Evolutionary conservation across 2,113 vertebrate species (phyloP), one percentile per base, ranked within the genome.

Genomic region (Thinocorus orbignyianus): DNA sequence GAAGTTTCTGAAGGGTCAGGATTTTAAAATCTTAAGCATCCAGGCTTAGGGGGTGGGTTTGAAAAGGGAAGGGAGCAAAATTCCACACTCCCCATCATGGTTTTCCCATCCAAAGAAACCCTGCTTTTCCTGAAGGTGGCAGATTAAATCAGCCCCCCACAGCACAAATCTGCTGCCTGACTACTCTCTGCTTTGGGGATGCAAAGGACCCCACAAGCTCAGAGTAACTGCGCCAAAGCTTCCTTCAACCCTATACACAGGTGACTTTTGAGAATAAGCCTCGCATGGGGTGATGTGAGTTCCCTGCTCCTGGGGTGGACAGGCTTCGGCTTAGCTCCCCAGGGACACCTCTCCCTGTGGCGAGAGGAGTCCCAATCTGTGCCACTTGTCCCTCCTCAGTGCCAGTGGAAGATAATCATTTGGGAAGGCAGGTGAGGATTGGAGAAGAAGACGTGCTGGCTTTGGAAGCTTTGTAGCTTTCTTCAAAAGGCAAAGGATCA

Each of bases 281-380:
- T 84, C n/a, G n/a, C 17, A 0, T 17, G 49, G 37, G 42, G 5
- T 0, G 2, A 39, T 10, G 52, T 35, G 69, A 76, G 54, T 25
- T 77, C 41, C 62, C 57, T 61, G 57, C 31, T 88, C 58, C 82
- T 69, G 58, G 76, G 37, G 49, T 0, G 2, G 49, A 22, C 44
- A 61, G 35, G 46, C 65, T 86, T 44, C 81, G 61, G 81, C 28
- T 82, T 9, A 11, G 33, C 41, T 74, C 58, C 55, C 71, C 3
- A 7, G 20, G 30, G 31, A 3, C 8, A 8, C 65, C 25, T 87
- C 46, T 78, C 37, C 64, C 57, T 37, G 17, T 28, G 61, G 69
- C 0, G 1, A 62, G 41, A 28, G 44, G 54, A 52, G n/a, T 11
- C 58, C 57, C 49, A 48, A 0, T 17, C 33, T 52, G 18, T 19